phyloP scores from a whole-genome alignment of 2,797 vertebrate genomes.

The Mallotus villosus region DNA sequence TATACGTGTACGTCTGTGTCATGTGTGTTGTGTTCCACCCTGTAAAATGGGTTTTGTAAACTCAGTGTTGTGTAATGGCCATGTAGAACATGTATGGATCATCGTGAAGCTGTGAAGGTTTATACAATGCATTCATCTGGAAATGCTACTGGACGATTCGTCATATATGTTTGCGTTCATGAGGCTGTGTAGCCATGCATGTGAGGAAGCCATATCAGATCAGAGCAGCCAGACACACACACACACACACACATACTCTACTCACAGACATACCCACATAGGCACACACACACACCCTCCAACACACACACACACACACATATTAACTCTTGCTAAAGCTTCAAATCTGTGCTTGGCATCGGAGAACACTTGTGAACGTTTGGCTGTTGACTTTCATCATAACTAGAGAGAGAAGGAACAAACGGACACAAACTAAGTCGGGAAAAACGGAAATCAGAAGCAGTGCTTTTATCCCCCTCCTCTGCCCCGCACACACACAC shows the following conservation, averaged over 20 bases:
- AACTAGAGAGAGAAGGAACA: constrained; percentile 63
- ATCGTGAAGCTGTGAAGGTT: constrained; percentile 50
- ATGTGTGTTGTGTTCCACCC: constrained; percentile 44
- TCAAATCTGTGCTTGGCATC: constrained; percentile 64
- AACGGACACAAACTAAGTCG: constrained; percentile 60
- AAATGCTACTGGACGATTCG: constrained; percentile 35
- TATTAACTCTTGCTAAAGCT: constrained; percentile 42
- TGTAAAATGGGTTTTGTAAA: constrained; percentile 61
- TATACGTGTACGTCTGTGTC: constrained; percentile 26
- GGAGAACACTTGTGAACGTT: constrained; percentile 59
- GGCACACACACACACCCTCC: constrained; percentile 8
- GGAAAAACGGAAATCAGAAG: constrained; percentile 61
- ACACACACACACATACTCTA: constrained; percentile 17
- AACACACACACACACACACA: constrained; percentile 14
- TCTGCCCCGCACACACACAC: constrained; percentile 1
- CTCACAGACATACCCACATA: background rate
- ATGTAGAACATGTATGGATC: constrained; percentile 29
- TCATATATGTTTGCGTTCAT: constrained; percentile 44
- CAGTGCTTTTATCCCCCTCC: constrained; percentile 65
- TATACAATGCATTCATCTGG: constrained; percentile 38
- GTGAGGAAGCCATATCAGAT: constrained; percentile 45
- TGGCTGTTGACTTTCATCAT: constrained; percentile 65
- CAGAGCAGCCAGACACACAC: constrained; percentile 16
- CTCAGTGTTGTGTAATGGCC: constrained; percentile 41
- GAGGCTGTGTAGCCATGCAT: constrained; percentile 27